Percentiles rank a stretch among this genome's conserved stretches.
phyloP scores from a whole-genome alignment of 2,797 vertebrate genomes.

The Fundulus diaphanus region DNA sequence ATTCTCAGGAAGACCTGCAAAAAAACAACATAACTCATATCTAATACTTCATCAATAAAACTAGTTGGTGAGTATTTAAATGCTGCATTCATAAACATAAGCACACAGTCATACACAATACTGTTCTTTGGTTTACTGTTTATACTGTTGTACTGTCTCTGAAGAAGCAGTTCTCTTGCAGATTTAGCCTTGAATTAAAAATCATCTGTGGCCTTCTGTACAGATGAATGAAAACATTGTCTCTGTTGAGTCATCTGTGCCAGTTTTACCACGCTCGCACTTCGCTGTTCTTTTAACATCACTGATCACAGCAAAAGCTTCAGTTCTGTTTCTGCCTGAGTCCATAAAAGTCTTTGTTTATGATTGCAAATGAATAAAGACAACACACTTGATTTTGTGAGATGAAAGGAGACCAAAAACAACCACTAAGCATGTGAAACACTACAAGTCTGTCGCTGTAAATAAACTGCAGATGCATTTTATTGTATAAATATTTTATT shows the following conservation, averaged over 20 bases:
- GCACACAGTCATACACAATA: neutral
- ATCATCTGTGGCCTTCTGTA: slow-evolving; percentile 34
- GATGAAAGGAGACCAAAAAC: slow-evolving; percentile 20
- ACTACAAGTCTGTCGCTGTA: neutral
- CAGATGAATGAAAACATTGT: slow-evolving; percentile 27
- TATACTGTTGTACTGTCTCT: neutral
- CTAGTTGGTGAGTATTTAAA: neutral
- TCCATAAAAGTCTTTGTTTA: slow-evolving; percentile 27
- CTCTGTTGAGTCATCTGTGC: slow-evolving; percentile 43
- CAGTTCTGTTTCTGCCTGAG: slow-evolving; percentile 33
- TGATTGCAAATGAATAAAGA: slow-evolving; percentile 29
- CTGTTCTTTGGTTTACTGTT: neutral
- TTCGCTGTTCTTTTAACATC: slow-evolving; percentile 53
- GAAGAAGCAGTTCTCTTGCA: slow-evolving; percentile 28
- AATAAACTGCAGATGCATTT: slow-evolving; percentile 23
- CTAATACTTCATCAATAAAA: neutral
- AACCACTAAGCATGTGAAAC: slow-evolving; percentile 12
- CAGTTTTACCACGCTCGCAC: slow-evolving; percentile 1
- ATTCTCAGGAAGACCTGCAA: neutral
- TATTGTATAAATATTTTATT: slow-evolving; percentile 80
- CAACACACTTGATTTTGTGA: slow-evolving; percentile 4
- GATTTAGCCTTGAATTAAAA: slow-evolving; percentile 48
- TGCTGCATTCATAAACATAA: neutral
- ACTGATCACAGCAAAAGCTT: slow-evolving; percentile 51
- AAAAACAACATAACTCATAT: neutral